Conservation (phyloP, 2,797 vertebrate genomes). For the Pangasius sanitwongsei region DNA sequence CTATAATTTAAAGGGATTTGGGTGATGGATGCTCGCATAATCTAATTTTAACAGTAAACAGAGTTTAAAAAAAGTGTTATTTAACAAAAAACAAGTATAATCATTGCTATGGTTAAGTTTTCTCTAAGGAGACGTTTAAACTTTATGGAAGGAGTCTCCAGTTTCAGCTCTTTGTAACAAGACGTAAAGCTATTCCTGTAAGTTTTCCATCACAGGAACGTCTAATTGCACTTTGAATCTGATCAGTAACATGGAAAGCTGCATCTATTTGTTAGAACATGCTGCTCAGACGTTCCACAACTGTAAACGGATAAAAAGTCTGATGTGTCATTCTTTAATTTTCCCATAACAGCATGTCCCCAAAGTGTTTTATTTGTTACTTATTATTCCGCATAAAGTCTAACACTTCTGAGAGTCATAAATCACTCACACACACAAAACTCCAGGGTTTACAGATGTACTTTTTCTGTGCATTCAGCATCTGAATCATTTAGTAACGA, state of each 20-base stretch:
- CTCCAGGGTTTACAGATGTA: neutral
- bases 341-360: neutral
- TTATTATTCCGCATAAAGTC: neutral
- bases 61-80: too few species aligned
- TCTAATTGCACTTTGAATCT: neutral
- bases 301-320: neutral
- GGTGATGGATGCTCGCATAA: too few species aligned
- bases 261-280: neutral
- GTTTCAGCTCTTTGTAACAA: neutral
- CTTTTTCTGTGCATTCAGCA: neutral
- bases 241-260: neutral
- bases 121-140: neutral
- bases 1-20: too few species aligned
- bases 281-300: neutral
- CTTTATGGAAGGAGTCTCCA: neutral
- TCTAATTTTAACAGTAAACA: too few species aligned
- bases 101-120: neutral
- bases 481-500: neutral
- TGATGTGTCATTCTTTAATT: neutral
- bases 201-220: neutral
- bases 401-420: neutral
- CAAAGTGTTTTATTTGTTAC: neutral
- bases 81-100: too few species aligned
- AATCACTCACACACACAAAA: neutral
- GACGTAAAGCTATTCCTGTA: neutral